Percentiles rank a stretch among this genome's conserved stretches.
phyloP scores from a whole-genome alignment of 2,113 vertebrate species.

The Apodemus sylvaticus region DNA sequence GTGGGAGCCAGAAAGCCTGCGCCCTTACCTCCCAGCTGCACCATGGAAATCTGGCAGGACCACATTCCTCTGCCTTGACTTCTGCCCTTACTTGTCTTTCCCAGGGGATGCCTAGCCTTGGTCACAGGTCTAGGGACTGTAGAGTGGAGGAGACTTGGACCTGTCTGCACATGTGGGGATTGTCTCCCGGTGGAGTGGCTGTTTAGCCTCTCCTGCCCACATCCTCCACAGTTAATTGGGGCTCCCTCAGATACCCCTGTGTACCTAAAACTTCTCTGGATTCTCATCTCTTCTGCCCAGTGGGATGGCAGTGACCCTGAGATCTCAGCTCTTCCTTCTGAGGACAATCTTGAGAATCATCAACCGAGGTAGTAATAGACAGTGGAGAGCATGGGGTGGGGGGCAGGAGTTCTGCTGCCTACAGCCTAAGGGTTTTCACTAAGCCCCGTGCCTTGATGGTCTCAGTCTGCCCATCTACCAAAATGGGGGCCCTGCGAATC shows the following conservation, averaged over 20 bases:
- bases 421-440: background rate
- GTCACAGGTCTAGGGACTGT: background rate
- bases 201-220: background rate
- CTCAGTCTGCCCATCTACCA: background rate
- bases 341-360: background rate
- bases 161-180: background rate
- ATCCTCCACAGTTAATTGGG: background rate
- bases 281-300: background rate
- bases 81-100: slow-evolving; percentile 13
- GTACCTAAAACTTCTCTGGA: background rate
- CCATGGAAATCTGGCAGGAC: slow-evolving; percentile 47
- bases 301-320: background rate
- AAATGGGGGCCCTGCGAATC: background rate
- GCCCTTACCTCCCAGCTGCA: background rate
- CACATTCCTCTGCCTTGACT: slow-evolving; percentile 64
- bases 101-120: background rate
- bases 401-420: background rate
- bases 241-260: background rate
- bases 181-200: background rate
- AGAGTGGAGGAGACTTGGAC: background rate
- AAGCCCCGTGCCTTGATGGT: background rate
- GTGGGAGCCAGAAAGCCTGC: background rate
- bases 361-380: background rate
- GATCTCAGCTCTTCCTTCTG: background rate
- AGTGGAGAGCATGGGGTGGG: background rate